Evolutionary conservation across 2,888 invertebrate genomes (phyloP), one percentile per base, ranked within the genome.

Genomic region (Ferrisia virgata): DNA sequence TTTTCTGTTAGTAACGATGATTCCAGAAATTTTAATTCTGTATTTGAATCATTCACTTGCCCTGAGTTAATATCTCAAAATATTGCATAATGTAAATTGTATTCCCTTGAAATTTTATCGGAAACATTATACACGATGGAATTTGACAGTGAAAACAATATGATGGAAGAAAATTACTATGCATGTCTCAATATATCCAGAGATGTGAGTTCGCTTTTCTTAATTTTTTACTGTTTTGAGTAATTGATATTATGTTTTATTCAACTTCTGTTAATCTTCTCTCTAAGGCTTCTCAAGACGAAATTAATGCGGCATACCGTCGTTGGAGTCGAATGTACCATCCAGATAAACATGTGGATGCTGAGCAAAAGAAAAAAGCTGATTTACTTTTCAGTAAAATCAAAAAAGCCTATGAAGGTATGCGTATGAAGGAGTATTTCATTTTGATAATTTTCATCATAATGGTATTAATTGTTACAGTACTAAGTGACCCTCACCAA

Each of bases 291-390:
- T 91, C 95, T 53, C 90, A 91, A 80, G 98, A 98, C 86, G 98
- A 99, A 89, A 98, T 99, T 86, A 96, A 93, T 87, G 94, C 94
- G 90, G 95, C 98, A 1, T 99, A 98, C 89, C 92, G 98, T 85
- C 92, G 95, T 83, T 92, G 97, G 84, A 98, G 98, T 87, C 93
- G 94, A 86, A 92, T 97, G 87, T 99, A 97, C 88, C 99, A 99
- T 89, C 99, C 99, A 0, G 99, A 99, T 88, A 98, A 98, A 89
- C 98, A 99, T 89, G 90, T 92, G 15, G 95, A 97, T 87, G 93
- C 94, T 0, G 91, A 91, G 0, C 92, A 93, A 86, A 96, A 97
- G 89, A 93, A 92, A 87, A 95, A 96, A 90, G 99, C 99, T 0
- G 97, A 98, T 89, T 89, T 93, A 85, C 91, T 99, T 87, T 99